Evolutionary conservation across 2,888 invertebrate genomes (phyloP), one percentile per base, ranked within the genome.

Genomic region (Cenopis cana): DNA sequence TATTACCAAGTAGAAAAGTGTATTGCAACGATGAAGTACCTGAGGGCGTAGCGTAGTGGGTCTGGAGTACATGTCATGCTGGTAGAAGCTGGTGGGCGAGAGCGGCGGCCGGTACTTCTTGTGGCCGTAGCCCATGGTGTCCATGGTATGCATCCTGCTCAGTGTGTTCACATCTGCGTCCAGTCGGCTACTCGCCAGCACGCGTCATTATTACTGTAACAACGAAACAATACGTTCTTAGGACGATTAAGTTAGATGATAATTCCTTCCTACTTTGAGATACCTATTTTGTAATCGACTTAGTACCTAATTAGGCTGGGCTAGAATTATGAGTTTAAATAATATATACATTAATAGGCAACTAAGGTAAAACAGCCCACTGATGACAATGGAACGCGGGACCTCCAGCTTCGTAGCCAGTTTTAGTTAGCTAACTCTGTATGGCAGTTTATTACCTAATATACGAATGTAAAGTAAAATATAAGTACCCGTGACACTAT

Each of bases 61-160:
- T 73, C 94, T 85, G 60, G 94, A 90, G 82, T 94, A 93, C 78
- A 91, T 93, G 89, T 93, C 93, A 68, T 94, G 89, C 82, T 94
- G 94, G 87, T 95, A 95, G 87, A 94, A 95, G 83, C 87, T 95
- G 80, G 92, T 94, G 77, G 94, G 93, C 69, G 94, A 95, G 76
- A 95, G 84, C 72, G 94, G 94, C 74, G 95, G 94, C 84, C 95
- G 93, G 85, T 94, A 95, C 84, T 95, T 95, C 88, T 94, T 94
- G 86, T 95, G 95, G 82, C 95, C 93, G 81, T 94, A 95, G 84
- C 94, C 94, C 94, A 95, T 94, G 56, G 95, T 95, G 83, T 95
- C 95, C 95, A 95, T 95, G 41, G 94, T 94, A 75, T 93, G 92
- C 93, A 93, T 93, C 74, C 68, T 76, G 57, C 73, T 74, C 76